phyloP scores from a whole-genome alignment of 1,140 invertebrate genomes.

The Zaprionus capensis region DNA sequence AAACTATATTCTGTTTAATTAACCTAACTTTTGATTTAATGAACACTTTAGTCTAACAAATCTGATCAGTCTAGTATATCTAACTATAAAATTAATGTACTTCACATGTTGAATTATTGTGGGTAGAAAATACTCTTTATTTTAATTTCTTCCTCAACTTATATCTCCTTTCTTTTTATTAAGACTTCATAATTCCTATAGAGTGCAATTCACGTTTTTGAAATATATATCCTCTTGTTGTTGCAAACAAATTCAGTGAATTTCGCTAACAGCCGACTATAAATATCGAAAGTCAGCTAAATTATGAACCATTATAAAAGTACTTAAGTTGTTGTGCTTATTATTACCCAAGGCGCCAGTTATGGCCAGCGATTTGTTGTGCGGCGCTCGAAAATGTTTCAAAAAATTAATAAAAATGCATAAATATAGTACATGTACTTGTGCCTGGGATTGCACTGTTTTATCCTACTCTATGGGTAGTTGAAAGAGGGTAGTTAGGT shows the following conservation, averaged over 20 bases:
- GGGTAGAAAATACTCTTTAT: too few relatives aligned
- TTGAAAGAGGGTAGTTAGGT: neutral
- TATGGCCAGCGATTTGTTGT: constrained; percentile 39
- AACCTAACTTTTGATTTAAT: too few relatives aligned
- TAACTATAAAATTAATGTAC: too few relatives aligned
- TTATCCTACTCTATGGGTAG: constrained; percentile 4
- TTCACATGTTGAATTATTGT: too few relatives aligned
- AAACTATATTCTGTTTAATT: too few relatives aligned
- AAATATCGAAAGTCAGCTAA: constrained; percentile 26
- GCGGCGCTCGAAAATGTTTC: constrained; percentile 26
- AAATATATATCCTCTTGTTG: constrained; percentile 20
- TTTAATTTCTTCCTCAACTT: too few relatives aligned
- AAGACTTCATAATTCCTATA: neutral
- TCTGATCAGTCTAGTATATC: too few relatives aligned
- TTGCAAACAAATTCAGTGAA: constrained; percentile 22
- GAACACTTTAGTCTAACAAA: too few relatives aligned
- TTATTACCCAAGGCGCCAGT: constrained; percentile 20
- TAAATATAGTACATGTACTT: constrained; percentile 28
- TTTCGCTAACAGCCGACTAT: constrained; percentile 26
- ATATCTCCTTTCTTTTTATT: too few relatives aligned
- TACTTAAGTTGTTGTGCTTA: constrained; percentile 33
- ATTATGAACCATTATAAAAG: constrained; percentile 43
- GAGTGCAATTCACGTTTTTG: neutral
- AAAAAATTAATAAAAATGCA: constrained; percentile 40
- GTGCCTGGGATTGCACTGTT: constrained; percentile 12